phyloP scores from a whole-genome alignment of 2,888 invertebrate species.

The Eupithecia dodoneata region DNA sequence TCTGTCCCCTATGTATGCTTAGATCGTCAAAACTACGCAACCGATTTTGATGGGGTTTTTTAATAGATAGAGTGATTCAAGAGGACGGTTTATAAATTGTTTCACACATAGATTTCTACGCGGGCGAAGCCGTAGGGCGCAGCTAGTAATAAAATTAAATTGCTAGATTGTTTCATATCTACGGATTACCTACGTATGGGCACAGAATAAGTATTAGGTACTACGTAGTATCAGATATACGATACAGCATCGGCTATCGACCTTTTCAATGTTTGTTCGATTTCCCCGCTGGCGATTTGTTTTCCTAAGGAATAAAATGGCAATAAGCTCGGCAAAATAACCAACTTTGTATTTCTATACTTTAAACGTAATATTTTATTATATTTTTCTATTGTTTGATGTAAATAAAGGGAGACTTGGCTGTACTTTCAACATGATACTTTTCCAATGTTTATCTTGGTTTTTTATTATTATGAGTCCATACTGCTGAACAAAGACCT shows the following conservation, averaged over 20 bases:
- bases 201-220: too few species aligned
- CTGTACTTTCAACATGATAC: not conserved
- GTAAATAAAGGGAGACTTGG: not conserved
- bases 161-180: not conserved
- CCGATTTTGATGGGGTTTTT: too few species aligned
- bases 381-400: not conserved
- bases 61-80: too few species aligned
- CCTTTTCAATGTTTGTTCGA: constrained; percentile 39
- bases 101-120: too few species aligned
- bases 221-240: not conserved
- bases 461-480: too few species aligned
- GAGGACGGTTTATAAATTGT: too few species aligned
- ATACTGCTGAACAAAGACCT: not conserved
- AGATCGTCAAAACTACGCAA: too few species aligned
- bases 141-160: not conserved
- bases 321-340: constrained; percentile 4
- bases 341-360: not conserved
- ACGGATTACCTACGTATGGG: not conserved
- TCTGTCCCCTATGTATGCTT: too few species aligned
- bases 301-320: constrained; percentile 23
- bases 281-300: constrained; percentile 31
- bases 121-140: too few species aligned
- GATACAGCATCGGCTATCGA: constrained; percentile 22
- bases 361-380: not conserved
- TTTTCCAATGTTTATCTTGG: not conserved